Percentiles rank a stretch among this genome's conserved stretches.
phyloP scores from a whole-genome alignment of 2,888 invertebrate species.

The Yponomeuta sedellus region DNA sequence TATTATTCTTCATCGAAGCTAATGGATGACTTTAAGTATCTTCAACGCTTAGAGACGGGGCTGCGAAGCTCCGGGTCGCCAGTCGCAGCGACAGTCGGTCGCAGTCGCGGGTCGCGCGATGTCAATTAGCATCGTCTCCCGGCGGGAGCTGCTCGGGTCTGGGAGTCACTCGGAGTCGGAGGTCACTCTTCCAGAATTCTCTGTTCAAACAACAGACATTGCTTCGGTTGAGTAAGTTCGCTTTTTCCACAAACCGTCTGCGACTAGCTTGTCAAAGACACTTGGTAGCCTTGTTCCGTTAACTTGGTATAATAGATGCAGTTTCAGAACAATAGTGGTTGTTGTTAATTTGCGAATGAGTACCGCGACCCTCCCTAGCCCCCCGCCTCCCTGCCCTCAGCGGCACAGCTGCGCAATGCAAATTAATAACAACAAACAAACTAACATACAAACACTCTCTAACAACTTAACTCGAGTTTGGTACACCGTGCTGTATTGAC shows the following conservation, averaged over 20 bases:
- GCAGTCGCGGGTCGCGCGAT: not conserved
- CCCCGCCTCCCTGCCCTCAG: not conserved
- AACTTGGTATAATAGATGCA: not conserved
- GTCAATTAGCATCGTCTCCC: not conserved
- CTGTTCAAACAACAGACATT: too few species aligned
- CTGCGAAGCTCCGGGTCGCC: not conserved
- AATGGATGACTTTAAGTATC: not conserved
- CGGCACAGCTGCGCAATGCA: constrained; percentile 5
- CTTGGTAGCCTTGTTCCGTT: not conserved
- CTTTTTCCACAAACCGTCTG: not conserved
- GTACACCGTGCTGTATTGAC: constrained; percentile 6
- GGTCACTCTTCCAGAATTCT: too few species aligned
- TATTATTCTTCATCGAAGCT: not conserved
- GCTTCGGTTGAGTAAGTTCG: not conserved
- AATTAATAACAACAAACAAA: constrained; percentile 12
- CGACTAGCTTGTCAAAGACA: not conserved
- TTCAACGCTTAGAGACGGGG: too few species aligned
- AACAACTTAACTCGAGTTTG: constrained; percentile 6
- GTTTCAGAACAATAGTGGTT: not conserved
- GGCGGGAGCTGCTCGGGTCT: not conserved
- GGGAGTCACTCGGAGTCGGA: too few species aligned
- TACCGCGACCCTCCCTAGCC: not conserved
- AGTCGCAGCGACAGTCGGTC: not conserved
- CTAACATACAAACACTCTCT: constrained; percentile 8
- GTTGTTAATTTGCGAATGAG: not conserved